phyloP scores from a whole-genome alignment of 2,113 vertebrate species.

The Serinus canaria region DNA sequence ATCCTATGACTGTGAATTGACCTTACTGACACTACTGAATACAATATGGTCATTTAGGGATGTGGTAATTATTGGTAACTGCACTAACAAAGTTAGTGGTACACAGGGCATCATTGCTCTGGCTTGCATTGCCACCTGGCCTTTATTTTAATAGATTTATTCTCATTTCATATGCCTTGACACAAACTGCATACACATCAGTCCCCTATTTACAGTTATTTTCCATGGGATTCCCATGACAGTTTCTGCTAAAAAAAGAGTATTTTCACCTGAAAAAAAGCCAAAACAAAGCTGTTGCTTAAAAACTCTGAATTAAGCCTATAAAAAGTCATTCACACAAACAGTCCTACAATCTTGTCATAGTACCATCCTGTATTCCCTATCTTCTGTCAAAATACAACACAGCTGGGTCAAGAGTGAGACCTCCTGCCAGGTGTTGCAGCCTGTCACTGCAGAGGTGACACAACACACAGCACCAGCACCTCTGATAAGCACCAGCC shows the following conservation, averaged over 20 bases:
- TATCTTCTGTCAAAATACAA: background rate
- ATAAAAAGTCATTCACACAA: background rate
- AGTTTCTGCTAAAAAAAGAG: background rate
- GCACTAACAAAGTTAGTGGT: slow-evolving; percentile 4
- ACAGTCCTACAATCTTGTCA: background rate
- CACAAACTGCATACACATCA: background rate
- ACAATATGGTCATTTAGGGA: slow-evolving; percentile 60
- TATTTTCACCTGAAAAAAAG: background rate
- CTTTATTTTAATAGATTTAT: slow-evolving; percentile 4
- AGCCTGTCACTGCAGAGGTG: background rate
- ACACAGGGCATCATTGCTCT: background rate
- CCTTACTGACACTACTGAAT: slow-evolving; percentile 42
- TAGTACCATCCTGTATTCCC: background rate
- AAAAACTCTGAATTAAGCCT: background rate
- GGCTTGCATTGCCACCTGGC: slow-evolving; percentile 47
- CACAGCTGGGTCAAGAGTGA: background rate
- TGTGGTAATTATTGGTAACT: slow-evolving; percentile 36
- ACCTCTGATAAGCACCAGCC: fast-evolving
- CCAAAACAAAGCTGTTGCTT: background rate
- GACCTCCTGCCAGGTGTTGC: background rate
- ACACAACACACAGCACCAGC: background rate
- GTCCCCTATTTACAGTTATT: background rate
- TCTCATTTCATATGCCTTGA: background rate
- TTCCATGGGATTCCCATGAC: background rate
- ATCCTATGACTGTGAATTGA: slow-evolving; percentile 49